Evolutionary conservation across 2,113 vertebrate species (phyloP), one percentile per base, ranked within the genome.

Genomic region (Limnothrissa miodon): DNA sequence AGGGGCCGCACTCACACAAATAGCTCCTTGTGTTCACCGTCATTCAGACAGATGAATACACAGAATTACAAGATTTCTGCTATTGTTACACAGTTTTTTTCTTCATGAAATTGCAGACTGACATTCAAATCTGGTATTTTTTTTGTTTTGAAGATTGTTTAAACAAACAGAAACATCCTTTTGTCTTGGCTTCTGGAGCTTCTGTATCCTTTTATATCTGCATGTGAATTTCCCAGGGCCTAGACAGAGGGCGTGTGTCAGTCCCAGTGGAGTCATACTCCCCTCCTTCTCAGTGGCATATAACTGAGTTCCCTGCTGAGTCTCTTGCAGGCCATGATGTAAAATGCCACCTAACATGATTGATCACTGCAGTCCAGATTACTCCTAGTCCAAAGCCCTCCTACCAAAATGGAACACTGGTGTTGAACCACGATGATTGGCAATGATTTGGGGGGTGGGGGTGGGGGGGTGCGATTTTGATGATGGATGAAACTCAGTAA

Each of bases 301-400:
- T 56, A 56, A 56, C 51, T 5, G 19, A 21, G 51, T 74, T 91
- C 92, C 88, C 88, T 56, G 80, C 85, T 90, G 87, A 90, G 91
- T 92, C 91, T 91, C 91, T 91, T 92, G 94, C 94, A 93, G 90
- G 48, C 86, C 74, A 87, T 93, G 91, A 93, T 90, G 92, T 94
- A 91, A 92, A 90, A 62, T 92, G 93, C 92, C 92, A 92, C 84
- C 87, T 85, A 80, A 81, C 80, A 87, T 94, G 94, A 95, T 93
- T 93, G 94, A 95, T 94, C 90, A 93, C 93, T 90, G 89, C 85
- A 44, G 83, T n/a, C 88, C 87, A 82, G 90, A 92, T 93, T 88
- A 88, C 86, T 87, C 90, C 90, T 87, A 93, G 92, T 95, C 90
- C 88, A 84, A 74, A 89, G 90, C 91, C 48, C 90, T 91, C 84